Base-by-base conservation (phyloP, 1,140 invertebrate genomes). In the Phymastichus coffea region DNA sequence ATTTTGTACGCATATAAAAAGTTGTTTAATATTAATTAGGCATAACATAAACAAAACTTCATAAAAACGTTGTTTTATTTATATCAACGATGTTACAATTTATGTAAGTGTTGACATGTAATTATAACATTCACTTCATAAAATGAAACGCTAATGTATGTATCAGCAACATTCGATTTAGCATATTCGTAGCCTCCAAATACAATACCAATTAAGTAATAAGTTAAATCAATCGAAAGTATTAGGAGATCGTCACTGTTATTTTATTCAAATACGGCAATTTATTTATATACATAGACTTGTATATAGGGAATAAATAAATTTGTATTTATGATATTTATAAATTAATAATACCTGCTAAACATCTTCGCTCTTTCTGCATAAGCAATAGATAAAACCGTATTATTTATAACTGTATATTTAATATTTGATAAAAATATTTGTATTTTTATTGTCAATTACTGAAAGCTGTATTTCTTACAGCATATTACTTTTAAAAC, bases 161-260 rank as follows among this genome's bases (percentile, higher is more conserved):
- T 86, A 10, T 92, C 86, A 12, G 92, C 85, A 71, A 83, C 86
- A 62, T 87, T 86, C 41, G 85, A 75, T 74, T 87, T 82, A 55
- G 89, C 91, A 73, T 91, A 92, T 70, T 82, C 80, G 41, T 81
- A 84, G 0, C 90, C 90, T 64, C 86, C 92, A 14, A 88, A 91
- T 1, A 91, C 88, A 0, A 92, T 81, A 1, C 90, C 90, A 56
- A 90, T 84, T 48, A 84, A 73, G 60, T 86, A 85, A 68, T 79
- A 88, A 2, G 47, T 64, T 20, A 61, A 51, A 6, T 57, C 33
- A 23, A 55, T 40, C 19, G 30, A 15, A 80, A 80, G 70, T 88
- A 93, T 91, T 6, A 94, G 68, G 1, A 92, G 92, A n/a, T 92
- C 92, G 10, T 91, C 91, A 26, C 90, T 93, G 74, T 94, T 92